Percentiles rank a stretch among this genome's conserved stretches.
These are phyloP conservation scores for Eupithecia pulchellata DNA, from an alignment of 2,888 invertebrate species.

Conservation along the genomic window DNA sequence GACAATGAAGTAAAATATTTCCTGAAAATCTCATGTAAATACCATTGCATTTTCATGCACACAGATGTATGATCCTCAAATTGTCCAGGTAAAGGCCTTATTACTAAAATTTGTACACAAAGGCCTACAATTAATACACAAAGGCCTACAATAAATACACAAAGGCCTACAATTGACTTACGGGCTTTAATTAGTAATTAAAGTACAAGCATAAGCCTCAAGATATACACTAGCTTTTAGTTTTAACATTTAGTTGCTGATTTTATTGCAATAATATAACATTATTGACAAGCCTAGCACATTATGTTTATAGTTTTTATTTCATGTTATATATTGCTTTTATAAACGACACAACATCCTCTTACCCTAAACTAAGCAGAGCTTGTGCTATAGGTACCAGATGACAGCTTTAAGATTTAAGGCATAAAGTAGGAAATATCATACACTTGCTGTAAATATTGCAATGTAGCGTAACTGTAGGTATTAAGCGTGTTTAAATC, in stretches of 20 bases:
- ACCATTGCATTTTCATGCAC: slow-evolving; percentile 64
- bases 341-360: background rate
- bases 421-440: background rate
- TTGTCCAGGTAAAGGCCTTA: slow-evolving; percentile 67
- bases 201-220: background rate
- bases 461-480: too few species aligned
- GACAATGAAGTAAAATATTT: background rate
- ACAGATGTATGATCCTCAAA: slow-evolving; percentile 68
- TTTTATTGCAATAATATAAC: background rate
- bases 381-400: background rate
- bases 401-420: background rate
- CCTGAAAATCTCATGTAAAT: background rate
- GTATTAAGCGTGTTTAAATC: background rate
- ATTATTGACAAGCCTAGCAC: background rate
- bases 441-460: background rate
- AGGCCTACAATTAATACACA: slow-evolving; percentile 25
- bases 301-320: background rate
- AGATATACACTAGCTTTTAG: background rate
- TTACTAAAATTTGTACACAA: background rate
- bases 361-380: background rate
- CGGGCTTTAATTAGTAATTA: background rate
- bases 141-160: slow-evolving; percentile 29
- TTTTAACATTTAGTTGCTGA: background rate
- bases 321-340: background rate
- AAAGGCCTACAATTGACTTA: background rate